A percentile compares a stretch with the other conserved stretches of the same genome.
Conservation (phyloP, 2,113 vertebrate genomes). For the Progne subis region DNA sequence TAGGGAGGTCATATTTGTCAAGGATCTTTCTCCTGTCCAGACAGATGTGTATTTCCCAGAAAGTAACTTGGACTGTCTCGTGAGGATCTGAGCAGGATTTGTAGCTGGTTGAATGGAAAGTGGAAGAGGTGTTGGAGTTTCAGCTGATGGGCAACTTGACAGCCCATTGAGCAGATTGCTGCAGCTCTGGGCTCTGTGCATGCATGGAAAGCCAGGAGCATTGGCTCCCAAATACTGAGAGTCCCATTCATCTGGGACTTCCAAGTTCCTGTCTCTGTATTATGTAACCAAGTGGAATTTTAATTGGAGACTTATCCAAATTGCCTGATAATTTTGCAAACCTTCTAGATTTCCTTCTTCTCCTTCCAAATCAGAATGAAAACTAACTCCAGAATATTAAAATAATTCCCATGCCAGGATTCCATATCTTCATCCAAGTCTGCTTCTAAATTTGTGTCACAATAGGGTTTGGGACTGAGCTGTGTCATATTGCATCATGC, state of each 20-base stretch:
- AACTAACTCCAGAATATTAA: constrained; percentile 47
- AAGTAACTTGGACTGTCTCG: background rate
- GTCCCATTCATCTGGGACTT: constrained; percentile 20
- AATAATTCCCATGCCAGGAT: background rate
- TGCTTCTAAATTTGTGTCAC: constrained; percentile 17
- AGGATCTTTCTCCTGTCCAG: background rate
- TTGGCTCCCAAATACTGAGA: background rate
- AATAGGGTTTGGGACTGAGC: constrained; percentile 1
- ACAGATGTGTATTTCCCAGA: background rate
- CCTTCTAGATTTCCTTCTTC: constrained; percentile 21
- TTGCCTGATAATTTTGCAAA: constrained; percentile 41
- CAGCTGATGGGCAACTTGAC: background rate
- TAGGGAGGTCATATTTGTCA: background rate
- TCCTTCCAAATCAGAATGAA: constrained; percentile 36
- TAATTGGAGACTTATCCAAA: constrained; percentile 11
- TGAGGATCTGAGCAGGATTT: background rate
- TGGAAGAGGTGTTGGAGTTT: background rate
- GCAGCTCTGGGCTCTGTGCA: background rate
- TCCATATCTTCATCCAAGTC: background rate
- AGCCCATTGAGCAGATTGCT: background rate
- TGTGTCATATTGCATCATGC: constrained; percentile 30
- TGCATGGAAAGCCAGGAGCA: background rate
- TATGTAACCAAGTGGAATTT: constrained; percentile 20
- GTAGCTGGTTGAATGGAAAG: background rate
- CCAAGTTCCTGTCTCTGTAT: background rate